Evolutionary conservation across 1,140 invertebrate species (phyloP).

Genomic region (Thalassaphorura encarpata): DNA sequence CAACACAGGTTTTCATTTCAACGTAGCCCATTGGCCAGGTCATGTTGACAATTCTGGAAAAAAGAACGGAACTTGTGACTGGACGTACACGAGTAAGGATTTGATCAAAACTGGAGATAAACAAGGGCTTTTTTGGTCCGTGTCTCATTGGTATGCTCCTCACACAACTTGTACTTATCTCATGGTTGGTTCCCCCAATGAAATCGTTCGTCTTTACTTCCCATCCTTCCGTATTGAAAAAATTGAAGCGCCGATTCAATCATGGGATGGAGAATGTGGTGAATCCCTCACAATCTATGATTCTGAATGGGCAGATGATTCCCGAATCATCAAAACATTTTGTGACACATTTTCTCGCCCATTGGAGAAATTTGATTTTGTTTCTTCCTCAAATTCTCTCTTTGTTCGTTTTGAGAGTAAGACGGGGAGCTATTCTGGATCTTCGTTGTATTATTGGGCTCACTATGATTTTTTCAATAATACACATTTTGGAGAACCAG

Average conservation of each 20-base stretch:
- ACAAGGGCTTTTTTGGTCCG: slow-evolving; percentile 59
- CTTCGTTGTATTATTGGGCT: slow-evolving; percentile 79
- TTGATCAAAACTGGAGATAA: slow-evolving; percentile 60
- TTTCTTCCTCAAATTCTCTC: slow-evolving; percentile 69
- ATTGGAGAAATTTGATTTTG: slow-evolving; percentile 84
- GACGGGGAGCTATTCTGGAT: slow-evolving; percentile 78
- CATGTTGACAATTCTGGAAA: slow-evolving; percentile 70
- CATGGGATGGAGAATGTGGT: slow-evolving; percentile 73
- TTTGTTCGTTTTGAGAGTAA: slow-evolving; percentile 81
- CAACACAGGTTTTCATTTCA: slow-evolving; percentile 86
- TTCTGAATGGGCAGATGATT: slow-evolving; percentile 69
- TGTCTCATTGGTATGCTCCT: slow-evolving; percentile 84
- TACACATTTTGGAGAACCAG: slow-evolving; percentile 66
- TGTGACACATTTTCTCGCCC: slow-evolving; percentile 83
- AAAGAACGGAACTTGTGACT: slow-evolving; percentile 70
- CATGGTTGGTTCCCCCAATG: slow-evolving; percentile 67
- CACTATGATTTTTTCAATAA: slow-evolving; percentile 89
- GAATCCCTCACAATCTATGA: slow-evolving; percentile 81
- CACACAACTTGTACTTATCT: slow-evolving; percentile 82
- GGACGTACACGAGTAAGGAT: slow-evolving; percentile 43
- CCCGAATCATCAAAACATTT: slow-evolving; percentile 78
- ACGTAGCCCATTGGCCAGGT: slow-evolving; percentile 83
- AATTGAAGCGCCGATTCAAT: slow-evolving; percentile 66
- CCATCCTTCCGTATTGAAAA: slow-evolving; percentile 72
- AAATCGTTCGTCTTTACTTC: slow-evolving; percentile 77